Evolutionary conservation across 2,888 invertebrate genomes (phyloP).

Genomic region (Parnassius apollo): DNA sequence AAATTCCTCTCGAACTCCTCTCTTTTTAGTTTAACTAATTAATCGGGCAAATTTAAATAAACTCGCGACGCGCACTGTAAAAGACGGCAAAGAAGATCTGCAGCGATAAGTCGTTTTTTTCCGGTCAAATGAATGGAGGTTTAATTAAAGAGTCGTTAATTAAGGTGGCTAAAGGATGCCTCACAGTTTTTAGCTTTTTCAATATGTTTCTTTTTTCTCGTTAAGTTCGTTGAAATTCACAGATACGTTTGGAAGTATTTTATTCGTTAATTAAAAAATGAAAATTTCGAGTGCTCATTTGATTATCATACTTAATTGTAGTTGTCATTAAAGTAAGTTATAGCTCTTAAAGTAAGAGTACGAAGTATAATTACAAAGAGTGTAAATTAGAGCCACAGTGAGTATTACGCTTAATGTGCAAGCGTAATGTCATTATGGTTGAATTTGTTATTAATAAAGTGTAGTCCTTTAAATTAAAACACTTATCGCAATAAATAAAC

Average conservation of each 20-base stretch:
- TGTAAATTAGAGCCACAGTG: neutral
- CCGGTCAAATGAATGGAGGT: constrained; percentile 70
- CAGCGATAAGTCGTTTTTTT: constrained; percentile 42
- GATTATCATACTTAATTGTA: constrained; percentile 15
- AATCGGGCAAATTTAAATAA: constrained; percentile 27
- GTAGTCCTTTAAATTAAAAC: too few relatives aligned
- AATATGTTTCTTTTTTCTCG: constrained; percentile 33
- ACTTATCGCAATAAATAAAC: too few relatives aligned
- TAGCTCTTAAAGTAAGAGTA: neutral
- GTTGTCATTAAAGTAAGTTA: constrained; percentile 6
- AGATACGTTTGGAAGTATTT: constrained; percentile 30
- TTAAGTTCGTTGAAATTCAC: constrained; percentile 32
- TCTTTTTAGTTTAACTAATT: constrained; percentile 26
- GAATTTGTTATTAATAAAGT: too few relatives aligned
- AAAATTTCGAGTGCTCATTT: constrained; percentile 6
- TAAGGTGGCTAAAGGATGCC: constrained; percentile 58
- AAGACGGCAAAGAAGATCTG: constrained; percentile 28
- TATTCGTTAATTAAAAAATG: constrained; percentile 35
- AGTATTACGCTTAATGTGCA: too few relatives aligned
- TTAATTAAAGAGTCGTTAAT: constrained; percentile 75
- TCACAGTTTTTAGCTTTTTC: constrained; percentile 40
- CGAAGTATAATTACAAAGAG: constrained; percentile 12
- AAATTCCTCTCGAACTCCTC: constrained; percentile 7
- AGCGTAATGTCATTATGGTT: too few relatives aligned
- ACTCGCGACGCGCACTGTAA: constrained; percentile 25